Base-by-base conservation (phyloP, 2,888 invertebrate genomes). In the Heteromurus nitidus region DNA sequence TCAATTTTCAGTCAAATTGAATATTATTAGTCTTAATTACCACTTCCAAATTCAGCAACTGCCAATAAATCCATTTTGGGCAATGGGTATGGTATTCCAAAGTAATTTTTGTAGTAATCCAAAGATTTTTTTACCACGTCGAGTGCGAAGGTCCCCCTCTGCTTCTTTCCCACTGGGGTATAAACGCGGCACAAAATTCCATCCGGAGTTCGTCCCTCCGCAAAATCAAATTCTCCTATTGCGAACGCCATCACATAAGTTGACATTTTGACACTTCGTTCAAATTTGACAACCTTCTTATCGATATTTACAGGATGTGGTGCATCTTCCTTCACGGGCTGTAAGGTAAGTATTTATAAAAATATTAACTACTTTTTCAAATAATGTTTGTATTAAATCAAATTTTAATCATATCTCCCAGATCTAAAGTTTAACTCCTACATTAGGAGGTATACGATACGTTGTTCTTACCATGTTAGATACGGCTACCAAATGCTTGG, bases 401-500 rank as follows among this genome's bases (percentile, higher is more conserved):
- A 13, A 47, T 62, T 22, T 9, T 42, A 31, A 42, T 36, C 20
- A 36, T n/a, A n/a, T n/a, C n/a, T n/a, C n/a, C n/a, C n/a, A n/a
- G n/a, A n/a, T n/a, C n/a, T n/a, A n/a, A n/a, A n/a, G n/a, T n/a
- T n/a, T n/a, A n/a, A n/a, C n/a, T 67, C 18, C 18, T 16, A 70
- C 9, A 53, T 53, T 11, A 67, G 26, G n/a, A 53, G n/a, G 18
- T 28, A 70, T 11, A 20, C 42, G 18, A 24, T 55, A 73, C n/a
- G n/a, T n/a, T n/a, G n/a, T n/a, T 18, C n/a, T 31, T 70, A 92
- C 92, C 98, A 98, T 98, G 90, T 99, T 99, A 26, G 97, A 97
- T 68, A 99, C 91, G 28, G 96, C 97, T 5, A 95, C 94, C 84
- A 94, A 91, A 88, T 94, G 93, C 75, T 92, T 91, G 31, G 96